phyloP scores from a whole-genome alignment of 2,797 vertebrate genomes.

The Amniataba percoides region DNA sequence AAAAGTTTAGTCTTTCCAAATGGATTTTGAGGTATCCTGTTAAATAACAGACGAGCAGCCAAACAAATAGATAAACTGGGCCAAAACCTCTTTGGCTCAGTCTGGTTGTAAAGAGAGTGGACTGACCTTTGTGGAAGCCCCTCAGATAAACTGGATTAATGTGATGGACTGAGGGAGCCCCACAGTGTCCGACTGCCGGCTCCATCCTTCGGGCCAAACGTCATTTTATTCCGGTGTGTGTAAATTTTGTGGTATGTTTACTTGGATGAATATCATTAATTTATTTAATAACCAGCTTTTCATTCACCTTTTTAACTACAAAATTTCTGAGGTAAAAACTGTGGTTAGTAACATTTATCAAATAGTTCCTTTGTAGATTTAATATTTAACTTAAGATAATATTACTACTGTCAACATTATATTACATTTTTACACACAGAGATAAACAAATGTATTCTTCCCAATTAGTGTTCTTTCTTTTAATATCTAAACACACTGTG shows the following conservation, averaged over 20 bases:
- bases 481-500: background rate
- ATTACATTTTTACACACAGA: background rate
- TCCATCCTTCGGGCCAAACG: background rate
- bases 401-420: background rate
- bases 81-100: background rate
- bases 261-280: background rate
- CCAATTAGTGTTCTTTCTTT: background rate
- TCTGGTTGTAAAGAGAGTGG: background rate
- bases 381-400: background rate
- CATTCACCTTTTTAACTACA: background rate
- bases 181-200: background rate
- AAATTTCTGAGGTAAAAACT: background rate
- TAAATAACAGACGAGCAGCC: background rate
- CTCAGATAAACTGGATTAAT: constrained; percentile 43
- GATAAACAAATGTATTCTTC: background rate
- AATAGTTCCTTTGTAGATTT: background rate
- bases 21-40: background rate
- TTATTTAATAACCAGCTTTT: background rate
- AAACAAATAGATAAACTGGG: background rate
- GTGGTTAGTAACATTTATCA: background rate
- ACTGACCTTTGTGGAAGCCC: constrained; percentile 20
- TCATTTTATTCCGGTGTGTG: background rate
- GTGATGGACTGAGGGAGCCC: constrained; percentile 27
- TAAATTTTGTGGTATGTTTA: background rate
- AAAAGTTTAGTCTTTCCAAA: background rate